These are phyloP conservation scores for Pharmacophagus antenor DNA, from an alignment of 2,888 invertebrate genomes.

Conservation along the genomic window DNA sequence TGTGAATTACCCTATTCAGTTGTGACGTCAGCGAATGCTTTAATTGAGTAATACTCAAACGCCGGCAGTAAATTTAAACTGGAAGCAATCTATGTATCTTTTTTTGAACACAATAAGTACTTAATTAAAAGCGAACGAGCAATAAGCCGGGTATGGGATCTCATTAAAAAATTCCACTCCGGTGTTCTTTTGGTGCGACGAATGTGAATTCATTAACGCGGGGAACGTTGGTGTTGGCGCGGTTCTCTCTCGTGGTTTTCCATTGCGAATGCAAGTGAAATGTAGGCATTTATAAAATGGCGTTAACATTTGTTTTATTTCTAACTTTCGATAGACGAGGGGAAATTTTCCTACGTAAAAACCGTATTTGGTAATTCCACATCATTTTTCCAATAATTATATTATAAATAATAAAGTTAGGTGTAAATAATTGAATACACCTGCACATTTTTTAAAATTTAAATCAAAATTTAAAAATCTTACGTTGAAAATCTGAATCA, in stretches of 20 bases:
- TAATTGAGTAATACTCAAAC: conserved; percentile 22
- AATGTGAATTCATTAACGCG: conserved; percentile 24
- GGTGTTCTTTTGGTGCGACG: conserved; percentile 24
- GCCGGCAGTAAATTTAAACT: conserved; percentile 14
- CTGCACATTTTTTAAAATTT: too few species aligned
- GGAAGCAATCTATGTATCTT: conserved; percentile 22
- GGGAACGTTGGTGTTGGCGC: conserved; percentile 10
- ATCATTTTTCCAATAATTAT: too few species aligned
- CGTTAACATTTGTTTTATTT: neutral
- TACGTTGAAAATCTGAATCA: neutral
- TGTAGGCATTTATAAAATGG: neutral
- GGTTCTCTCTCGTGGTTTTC: conserved; percentile 3
- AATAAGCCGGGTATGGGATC: conserved; percentile 20
- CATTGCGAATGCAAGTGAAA: neutral
- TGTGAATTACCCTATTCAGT: conserved; percentile 12
- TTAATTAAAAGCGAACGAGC: conserved; percentile 26
- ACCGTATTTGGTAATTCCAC: too few species aligned
- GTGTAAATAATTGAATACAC: neutral
- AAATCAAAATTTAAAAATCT: too few species aligned
- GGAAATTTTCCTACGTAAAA: too few species aligned
- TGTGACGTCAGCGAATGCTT: conserved; percentile 10
- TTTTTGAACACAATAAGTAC: conserved; percentile 17
- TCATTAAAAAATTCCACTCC: conserved; percentile 30
- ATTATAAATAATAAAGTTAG: too few species aligned
- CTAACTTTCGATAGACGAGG: neutral